Conservation (phyloP, 2,113 vertebrate genomes). For the Gymnarchus niloticus region DNA sequence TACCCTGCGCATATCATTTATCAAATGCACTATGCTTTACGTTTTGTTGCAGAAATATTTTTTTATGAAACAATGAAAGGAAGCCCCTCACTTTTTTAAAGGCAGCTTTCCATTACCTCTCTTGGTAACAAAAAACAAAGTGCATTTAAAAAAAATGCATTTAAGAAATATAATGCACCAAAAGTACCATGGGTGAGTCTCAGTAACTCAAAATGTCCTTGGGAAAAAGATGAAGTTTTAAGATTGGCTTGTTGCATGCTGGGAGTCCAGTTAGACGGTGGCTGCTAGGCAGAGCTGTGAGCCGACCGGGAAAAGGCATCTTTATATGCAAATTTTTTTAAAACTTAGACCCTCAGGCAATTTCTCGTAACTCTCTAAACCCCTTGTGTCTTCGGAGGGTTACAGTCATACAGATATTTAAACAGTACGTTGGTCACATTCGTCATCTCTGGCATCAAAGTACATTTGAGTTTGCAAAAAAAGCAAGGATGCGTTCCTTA, state of each 20-base stretch:
- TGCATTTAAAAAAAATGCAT: neutral
- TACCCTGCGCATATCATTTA: neutral
- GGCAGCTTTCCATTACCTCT: neutral
- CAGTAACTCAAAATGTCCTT: neutral
- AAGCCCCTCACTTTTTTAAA: neutral
- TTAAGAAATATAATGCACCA: neutral
- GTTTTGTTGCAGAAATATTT: neutral
- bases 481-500: neutral
- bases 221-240: neutral
- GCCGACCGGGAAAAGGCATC: neutral
- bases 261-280: neutral
- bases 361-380: neutral
- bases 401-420: neutral
- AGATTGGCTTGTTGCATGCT: neutral
- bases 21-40: neutral
- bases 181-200: neutral
- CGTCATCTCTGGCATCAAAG: neutral
- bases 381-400: neutral
- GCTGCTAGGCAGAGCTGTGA: neutral
- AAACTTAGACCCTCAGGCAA: neutral
- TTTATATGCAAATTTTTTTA: constrained; percentile 12
- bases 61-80: neutral
- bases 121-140: neutral
- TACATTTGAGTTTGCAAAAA: neutral
- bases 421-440: neutral